phyloP scores from a whole-genome alignment of 2,888 invertebrate species.

The Heliothis peltigera region DNA sequence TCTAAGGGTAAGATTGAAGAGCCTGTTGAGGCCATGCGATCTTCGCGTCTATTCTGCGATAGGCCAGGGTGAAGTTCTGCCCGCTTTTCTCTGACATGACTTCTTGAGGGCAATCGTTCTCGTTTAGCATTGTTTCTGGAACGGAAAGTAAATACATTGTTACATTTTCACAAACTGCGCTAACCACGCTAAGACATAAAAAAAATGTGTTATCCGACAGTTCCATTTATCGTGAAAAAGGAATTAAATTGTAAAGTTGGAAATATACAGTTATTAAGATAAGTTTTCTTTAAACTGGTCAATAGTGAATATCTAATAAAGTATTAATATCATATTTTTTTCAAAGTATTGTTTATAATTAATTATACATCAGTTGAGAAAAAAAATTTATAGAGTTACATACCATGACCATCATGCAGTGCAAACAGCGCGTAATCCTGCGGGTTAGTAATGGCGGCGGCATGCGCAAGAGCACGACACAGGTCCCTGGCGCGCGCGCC shows the following conservation, averaged over 20 bases:
- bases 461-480: slow-evolving; percentile 98
- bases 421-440: slow-evolving; percentile 98
- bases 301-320: too few species aligned
- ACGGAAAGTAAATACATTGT: slow-evolving; percentile 60
- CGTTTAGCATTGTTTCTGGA: slow-evolving; percentile 96
- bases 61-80: slow-evolving; percentile 97
- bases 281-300: too few species aligned
- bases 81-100: slow-evolving; percentile 93
- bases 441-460: slow-evolving; percentile 98
- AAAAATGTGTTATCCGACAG: too few species aligned
- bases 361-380: too few species aligned
- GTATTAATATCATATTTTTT: too few species aligned
- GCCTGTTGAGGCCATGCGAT: slow-evolving; percentile 97
- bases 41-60: slow-evolving; percentile 98
- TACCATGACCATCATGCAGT: slow-evolving; percentile 97
- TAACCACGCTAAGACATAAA: too few species aligned
- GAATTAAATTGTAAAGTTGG: too few species aligned
- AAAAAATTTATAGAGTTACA: slow-evolving; percentile 51
- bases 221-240: too few species aligned
- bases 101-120: slow-evolving; percentile 97
- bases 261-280: too few species aligned
- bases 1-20: slow-evolving; percentile 82
- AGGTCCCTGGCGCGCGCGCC: slow-evolving; percentile 98
- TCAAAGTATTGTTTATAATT: too few species aligned
- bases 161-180: too few species aligned